phyloP scores from a whole-genome alignment of 2,888 invertebrate species.

The Volucella bombylans region DNA sequence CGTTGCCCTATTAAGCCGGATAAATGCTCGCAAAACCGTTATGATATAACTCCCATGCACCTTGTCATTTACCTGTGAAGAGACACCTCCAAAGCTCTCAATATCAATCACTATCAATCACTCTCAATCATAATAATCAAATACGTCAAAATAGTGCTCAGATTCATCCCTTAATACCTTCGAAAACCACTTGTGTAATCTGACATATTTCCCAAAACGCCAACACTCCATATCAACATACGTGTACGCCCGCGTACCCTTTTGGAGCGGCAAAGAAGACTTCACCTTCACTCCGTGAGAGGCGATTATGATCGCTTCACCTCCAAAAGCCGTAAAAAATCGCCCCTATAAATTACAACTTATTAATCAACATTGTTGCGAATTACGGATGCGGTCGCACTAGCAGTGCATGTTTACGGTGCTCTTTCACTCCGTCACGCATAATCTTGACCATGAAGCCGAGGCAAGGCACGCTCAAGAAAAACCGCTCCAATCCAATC shows the following conservation, averaged over 20 bases:
- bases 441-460: constrained; percentile 48
- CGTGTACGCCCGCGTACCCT: not conserved
- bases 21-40: no score
- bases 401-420: not conserved
- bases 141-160: not conserved
- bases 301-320: constrained; percentile 59
- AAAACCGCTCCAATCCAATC: constrained; percentile 48
- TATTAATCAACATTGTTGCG: constrained; percentile 70
- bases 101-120: not conserved
- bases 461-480: constrained; percentile 15
- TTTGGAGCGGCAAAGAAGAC: not conserved
- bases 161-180: not conserved
- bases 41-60: no score
- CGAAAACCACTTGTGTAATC: not conserved
- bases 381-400: constrained; percentile 31
- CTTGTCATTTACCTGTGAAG: no score
- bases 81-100: no score
- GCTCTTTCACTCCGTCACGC: constrained; percentile 1
- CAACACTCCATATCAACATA: constrained; percentile 7
- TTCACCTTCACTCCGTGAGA: constrained; percentile 25
- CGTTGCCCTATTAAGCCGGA: no score
- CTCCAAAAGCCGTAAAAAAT: constrained; percentile 61
- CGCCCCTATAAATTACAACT: constrained; percentile 70
- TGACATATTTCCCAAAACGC: not conserved
- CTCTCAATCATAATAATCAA: not conserved